Percentiles rank a stretch among this genome's conserved stretches.
Conservation (phyloP, 2,888 invertebrate genomes). For the Dasysyrphus tricinctus region DNA sequence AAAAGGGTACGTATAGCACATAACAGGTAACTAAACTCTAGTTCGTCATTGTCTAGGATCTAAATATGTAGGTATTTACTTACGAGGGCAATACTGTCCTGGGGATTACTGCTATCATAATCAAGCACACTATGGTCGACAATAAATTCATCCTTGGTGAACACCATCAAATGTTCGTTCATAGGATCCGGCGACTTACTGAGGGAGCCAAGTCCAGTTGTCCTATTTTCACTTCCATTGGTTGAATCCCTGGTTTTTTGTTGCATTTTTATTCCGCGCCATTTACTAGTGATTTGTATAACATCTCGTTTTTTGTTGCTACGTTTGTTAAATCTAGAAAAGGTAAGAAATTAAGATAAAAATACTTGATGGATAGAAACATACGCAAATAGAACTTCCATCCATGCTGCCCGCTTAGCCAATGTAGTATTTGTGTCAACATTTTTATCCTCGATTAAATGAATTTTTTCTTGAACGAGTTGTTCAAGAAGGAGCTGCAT, state of each 20-base stretch:
- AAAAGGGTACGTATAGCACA: not conserved
- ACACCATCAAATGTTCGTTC: not conserved
- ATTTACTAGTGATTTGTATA: not conserved
- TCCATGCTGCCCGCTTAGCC: not conserved
- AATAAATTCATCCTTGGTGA: not conserved
- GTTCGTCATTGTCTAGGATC: not conserved
- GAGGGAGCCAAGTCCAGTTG: too few relatives aligned
- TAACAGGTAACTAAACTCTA: not conserved
- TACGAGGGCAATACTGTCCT: not conserved
- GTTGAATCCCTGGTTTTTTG: not conserved
- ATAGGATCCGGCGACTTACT: not conserved
- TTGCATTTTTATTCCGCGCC: not conserved
- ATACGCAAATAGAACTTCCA: not conserved
- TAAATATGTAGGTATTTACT: not conserved
- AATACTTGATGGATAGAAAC: not conserved
- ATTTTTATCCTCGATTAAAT: slow-evolving; percentile 1
- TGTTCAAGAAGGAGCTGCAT: not conserved
- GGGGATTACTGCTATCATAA: not conserved
- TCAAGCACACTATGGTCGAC: not conserved
- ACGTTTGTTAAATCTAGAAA: not conserved
- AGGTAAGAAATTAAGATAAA: not conserved
- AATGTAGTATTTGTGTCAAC: not conserved
- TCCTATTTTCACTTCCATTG: not conserved
- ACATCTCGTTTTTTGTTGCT: not conserved
- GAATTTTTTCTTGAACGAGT: not conserved